Percentiles rank a stretch among this genome's conserved stretches.
These are phyloP conservation scores for Protobothrops flavoviridis DNA, from an alignment of 2,113 vertebrate genomes.

Conservation along the genomic window DNA sequence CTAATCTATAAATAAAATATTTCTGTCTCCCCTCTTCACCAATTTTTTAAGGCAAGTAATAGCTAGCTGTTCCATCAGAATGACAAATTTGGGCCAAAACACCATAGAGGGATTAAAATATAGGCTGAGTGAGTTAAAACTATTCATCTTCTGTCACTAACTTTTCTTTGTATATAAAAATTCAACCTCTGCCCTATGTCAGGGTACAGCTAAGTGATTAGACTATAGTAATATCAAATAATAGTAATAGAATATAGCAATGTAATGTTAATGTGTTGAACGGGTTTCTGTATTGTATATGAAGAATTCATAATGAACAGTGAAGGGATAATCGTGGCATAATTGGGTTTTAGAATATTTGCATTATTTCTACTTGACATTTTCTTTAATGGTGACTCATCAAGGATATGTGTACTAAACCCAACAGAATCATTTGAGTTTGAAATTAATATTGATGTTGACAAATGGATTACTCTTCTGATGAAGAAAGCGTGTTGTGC, in stretches of 20 bases:
- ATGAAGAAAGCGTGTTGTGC: conserved; percentile 27
- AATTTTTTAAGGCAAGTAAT: background rate
- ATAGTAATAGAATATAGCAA: background rate
- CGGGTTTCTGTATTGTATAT: background rate
- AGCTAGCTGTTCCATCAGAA: background rate
- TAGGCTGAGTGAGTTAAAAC: background rate
- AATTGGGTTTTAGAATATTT: background rate
- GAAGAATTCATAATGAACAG: background rate
- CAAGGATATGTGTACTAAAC: background rate
- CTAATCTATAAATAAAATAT: background rate
- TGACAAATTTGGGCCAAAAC: background rate
- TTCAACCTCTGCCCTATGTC: background rate
- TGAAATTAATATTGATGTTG: conserved; percentile 28
- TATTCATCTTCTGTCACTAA: background rate
- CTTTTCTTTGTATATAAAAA: background rate
- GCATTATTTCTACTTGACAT: background rate
- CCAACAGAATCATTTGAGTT: background rate
- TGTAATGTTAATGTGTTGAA: background rate
- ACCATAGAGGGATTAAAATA: background rate
- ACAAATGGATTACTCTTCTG: conserved; percentile 38
- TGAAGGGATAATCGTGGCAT: background rate
- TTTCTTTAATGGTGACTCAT: conserved; percentile 3
- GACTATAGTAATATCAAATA: background rate
- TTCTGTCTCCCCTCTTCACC: background rate
- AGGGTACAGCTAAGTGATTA: background rate